Evolutionary conservation across 2,888 invertebrate species (phyloP), one percentile per base, ranked within the genome.

Genomic region (Carpatolechia fugitivella): DNA sequence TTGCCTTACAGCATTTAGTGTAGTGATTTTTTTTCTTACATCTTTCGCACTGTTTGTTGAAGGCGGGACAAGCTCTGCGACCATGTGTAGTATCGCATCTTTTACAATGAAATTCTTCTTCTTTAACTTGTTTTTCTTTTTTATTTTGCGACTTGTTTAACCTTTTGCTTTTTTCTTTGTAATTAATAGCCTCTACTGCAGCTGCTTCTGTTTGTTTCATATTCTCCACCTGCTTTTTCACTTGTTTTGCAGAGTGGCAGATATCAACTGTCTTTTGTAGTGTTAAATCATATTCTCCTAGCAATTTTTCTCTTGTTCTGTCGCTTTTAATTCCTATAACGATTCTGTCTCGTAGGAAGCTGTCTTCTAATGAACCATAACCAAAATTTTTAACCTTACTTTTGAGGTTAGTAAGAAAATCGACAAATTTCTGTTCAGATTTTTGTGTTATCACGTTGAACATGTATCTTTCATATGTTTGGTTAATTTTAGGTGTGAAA

Each of bases 371-470:
- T 10, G 33, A 20, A 5, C 48, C 52, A 52, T 48, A 56, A 11
- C 47, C 52, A 40, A 52, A 56, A 30, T 52, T 56, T 13, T 56
- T 56, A n/a, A 40, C 52, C 35, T 40, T 47, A 20, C 47, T 48
- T 40, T 33, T 30, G 11, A 54, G 40, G 13, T 41, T 35, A 3
- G 54, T 49, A 7, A 54, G 18, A 41, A 49, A 54, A 10, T 54
- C 49, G 10, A 49, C 49, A 18, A 54, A 41, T 11, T 3, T 5
- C 14, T 54, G 31, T 1, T 40, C 53, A 16, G 38, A 41, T 20
- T 53, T 50, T 30, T 53, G 53, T 5, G 33, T 33, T 5, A 51
- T 51, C n/a, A 13, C 1, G 24, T 53, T 53, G 13, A 46, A 53
- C 20, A 46, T 20, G 33, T 46, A 53, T 8, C 53, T 29, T 35